phyloP scores from a whole-genome alignment of 2,888 invertebrate species.

The Tipula unca region DNA sequence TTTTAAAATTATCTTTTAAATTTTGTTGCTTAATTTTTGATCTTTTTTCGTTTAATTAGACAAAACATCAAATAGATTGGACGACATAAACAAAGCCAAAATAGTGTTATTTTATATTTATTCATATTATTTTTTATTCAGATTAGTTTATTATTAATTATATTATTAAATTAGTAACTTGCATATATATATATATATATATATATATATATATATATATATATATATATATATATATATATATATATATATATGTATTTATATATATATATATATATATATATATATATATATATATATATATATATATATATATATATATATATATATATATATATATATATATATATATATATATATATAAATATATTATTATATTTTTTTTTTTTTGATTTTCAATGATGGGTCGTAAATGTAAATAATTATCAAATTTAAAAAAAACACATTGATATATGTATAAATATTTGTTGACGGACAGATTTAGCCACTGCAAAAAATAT shows the following conservation, averaged over 20 bases:
- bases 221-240: conserved; percentile 14
- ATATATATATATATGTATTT: background rate
- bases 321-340: conserved; percentile 14
- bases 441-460: no score
- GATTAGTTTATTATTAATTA: background rate
- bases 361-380: background rate
- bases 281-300: background rate
- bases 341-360: conserved; percentile 3
- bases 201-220: conserved; percentile 14
- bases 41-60: background rate
- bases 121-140: background rate
- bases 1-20: background rate
- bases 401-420: no score
- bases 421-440: no score
- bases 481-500: no score
- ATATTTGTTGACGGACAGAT: no score
- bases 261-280: conserved; percentile 14
- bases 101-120: background rate
- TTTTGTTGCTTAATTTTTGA: conserved; percentile 8
- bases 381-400: no score
- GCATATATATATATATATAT: conserved; percentile 14
- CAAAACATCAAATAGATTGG: background rate
- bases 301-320: conserved; percentile 14
- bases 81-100: background rate
- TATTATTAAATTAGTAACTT: background rate